Base-by-base conservation (phyloP, 2,797 vertebrate genomes). In the Otus scops region DNA sequence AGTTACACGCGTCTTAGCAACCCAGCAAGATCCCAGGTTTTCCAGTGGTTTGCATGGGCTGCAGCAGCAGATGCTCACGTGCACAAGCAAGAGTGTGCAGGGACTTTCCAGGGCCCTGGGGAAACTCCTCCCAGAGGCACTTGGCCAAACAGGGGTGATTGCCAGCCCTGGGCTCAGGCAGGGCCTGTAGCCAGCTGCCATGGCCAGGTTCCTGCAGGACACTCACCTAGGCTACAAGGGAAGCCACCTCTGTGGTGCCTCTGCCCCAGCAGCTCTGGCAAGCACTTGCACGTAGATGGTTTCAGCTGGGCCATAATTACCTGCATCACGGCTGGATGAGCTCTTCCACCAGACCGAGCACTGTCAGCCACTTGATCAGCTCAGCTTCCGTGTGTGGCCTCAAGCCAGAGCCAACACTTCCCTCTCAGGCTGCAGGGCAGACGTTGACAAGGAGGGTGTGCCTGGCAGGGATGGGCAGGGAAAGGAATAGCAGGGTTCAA, bases 51-150 rank as follows among this genome's bases (percentile, higher is more conserved):
- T 86, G 26, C 79, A 36, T 9, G 3, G 48, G 34, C n/a, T 50
- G 20, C 61, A 45, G 54, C 57, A 86, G 68, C 43, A 74, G 69
- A 34, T 30, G 48, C 13, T 70, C 17, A 1, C 0, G 1, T 19
- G 1, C 32, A 36, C 16, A 47, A 34, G 11, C 7, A 5, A 20
- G 50, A 67, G 32, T 1, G 9, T 21, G 27, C 26, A 43, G 84
- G 92, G 74, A 43, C 68, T 85, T 95, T 84, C 78, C 82, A 68
- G 48, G n/a, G 68, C 48, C 53, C 41, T 70, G 76, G 32, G 39
- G 76, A 88, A 92, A 36, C 67, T 88, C 68, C 36, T 95, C 73
- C 53, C 59, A 57, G 76, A 77, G 80, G 43, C 75, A 75, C 26
- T 41, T 69, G 74, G 83, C 77, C 88, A 93, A 30, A 39, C 28